Evolutionary conservation across 2,113 vertebrate species (phyloP).

Genomic region (Mesembrinibis cayennensis): DNA sequence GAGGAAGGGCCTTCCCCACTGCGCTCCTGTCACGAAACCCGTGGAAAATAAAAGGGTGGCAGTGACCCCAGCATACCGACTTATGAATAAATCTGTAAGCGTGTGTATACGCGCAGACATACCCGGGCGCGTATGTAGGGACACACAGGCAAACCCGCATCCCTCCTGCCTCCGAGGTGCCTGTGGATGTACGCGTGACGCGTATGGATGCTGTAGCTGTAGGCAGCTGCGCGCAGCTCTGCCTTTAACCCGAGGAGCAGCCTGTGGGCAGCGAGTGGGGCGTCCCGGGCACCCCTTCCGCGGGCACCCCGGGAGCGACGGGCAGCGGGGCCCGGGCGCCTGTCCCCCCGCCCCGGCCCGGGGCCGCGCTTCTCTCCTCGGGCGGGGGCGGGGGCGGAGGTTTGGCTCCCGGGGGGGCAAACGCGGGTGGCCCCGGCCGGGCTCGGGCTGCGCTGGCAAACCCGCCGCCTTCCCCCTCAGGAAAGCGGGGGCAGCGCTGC

Average conservation of each 20-base stretch:
- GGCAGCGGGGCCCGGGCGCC: not conserved
- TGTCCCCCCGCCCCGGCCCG: not conserved
- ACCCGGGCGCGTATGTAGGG: fast-evolving
- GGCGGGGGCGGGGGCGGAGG: too few relatives aligned
- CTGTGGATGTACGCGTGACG: not conserved
- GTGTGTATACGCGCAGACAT: not conserved
- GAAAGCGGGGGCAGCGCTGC: not conserved
- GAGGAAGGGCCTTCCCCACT: not conserved
- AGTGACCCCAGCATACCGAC: not conserved
- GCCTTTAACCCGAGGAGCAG: not conserved
- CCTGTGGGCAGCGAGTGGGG: too few relatives aligned
- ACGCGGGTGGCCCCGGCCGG: not conserved
- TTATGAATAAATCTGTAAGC: not conserved
- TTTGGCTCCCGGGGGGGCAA: not conserved
- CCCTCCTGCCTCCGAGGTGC: not conserved
- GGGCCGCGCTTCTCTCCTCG: not conserved
- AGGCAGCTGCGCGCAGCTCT: not conserved
- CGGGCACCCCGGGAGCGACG: not conserved
- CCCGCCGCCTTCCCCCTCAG: fast-evolving
- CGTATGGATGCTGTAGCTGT: not conserved
- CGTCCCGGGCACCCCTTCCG: not conserved
- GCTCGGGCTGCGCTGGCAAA: not conserved
- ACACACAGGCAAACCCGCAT: not conserved
- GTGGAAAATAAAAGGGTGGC: fast-evolving
- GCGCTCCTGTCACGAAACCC: not conserved